A percentile compares a stretch with the other conserved stretches of the same genome.
phyloP scores from a whole-genome alignment of 2,888 invertebrate genomes.

The Nectonema munidae region DNA sequence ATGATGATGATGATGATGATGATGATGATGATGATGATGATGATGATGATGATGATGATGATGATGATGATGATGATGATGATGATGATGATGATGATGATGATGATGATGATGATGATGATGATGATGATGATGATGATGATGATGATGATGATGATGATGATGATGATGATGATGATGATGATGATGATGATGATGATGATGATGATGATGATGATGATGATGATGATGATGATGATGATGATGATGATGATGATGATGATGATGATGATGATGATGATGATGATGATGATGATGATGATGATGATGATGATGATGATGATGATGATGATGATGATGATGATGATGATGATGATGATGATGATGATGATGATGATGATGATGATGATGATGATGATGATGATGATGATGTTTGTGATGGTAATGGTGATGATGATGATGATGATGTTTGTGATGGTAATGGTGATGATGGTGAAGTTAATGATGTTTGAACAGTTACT shows the following conservation, averaged over 20 bases:
- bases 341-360: too few species aligned
- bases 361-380: too few species aligned
- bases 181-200: slow-evolving; percentile 8
- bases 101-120: slow-evolving; percentile 7
- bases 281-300: slow-evolving; percentile 26
- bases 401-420: too few species aligned
- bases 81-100: slow-evolving; percentile 7
- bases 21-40: slow-evolving; percentile 12
- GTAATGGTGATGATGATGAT: too few species aligned
- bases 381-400: too few species aligned
- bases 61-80: slow-evolving; percentile 10
- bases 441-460: too few species aligned
- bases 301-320: too few species aligned
- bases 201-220: slow-evolving; percentile 7
- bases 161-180: slow-evolving; percentile 7
- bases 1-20: slow-evolving; percentile 12
- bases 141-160: slow-evolving; percentile 7
- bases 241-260: slow-evolving; percentile 6
- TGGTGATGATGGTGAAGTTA: too few species aligned
- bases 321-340: too few species aligned
- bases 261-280: slow-evolving; percentile 7
- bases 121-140: slow-evolving; percentile 8
- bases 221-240: slow-evolving; percentile 7
- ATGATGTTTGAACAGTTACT: too few species aligned
- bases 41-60: slow-evolving; percentile 12